These are phyloP conservation scores for Ranitomeya variabilis DNA, from an alignment of 2,113 vertebrate species.

Conservation along the genomic window DNA sequence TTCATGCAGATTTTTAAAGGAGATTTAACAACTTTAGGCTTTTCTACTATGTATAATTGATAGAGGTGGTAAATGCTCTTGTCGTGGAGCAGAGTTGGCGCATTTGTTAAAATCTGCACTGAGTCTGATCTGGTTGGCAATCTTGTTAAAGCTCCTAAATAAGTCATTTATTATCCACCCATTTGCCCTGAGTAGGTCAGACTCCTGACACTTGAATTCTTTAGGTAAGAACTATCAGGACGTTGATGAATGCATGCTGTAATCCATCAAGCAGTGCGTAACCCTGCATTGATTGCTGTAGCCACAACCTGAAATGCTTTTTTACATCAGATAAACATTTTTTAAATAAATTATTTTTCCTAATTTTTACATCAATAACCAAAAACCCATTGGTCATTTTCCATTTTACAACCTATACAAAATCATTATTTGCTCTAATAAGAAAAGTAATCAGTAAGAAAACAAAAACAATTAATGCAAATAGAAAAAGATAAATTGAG, in stretches of 20 bases:
- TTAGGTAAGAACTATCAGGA: slow-evolving; percentile 67
- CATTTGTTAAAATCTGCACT: slow-evolving; percentile 63
- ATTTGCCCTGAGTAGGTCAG: slow-evolving; percentile 69
- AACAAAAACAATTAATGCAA: background rate
- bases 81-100: slow-evolving; percentile 64
- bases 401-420: slow-evolving; percentile 5
- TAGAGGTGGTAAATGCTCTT: slow-evolving; percentile 71
- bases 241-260: slow-evolving; percentile 60
- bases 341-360: slow-evolving; percentile 60
- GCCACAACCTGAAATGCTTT: slow-evolving; percentile 61
- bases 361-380: slow-evolving; percentile 44
- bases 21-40: slow-evolving; percentile 28
- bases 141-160: slow-evolving; percentile 58
- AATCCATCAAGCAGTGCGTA: slow-evolving; percentile 63
- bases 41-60: slow-evolving; percentile 58
- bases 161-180: slow-evolving; percentile 68
- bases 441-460: background rate
- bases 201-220: slow-evolving; percentile 65
- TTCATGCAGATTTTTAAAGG: slow-evolving; percentile 22
- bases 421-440: background rate
- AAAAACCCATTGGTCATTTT: slow-evolving; percentile 52
- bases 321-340: slow-evolving; percentile 56
- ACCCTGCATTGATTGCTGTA: slow-evolving; percentile 44
- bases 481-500: background rate
- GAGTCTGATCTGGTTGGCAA: slow-evolving; percentile 63